phyloP scores from a whole-genome alignment of 2,888 invertebrate species.

The Pachycephus smyrnensis region DNA sequence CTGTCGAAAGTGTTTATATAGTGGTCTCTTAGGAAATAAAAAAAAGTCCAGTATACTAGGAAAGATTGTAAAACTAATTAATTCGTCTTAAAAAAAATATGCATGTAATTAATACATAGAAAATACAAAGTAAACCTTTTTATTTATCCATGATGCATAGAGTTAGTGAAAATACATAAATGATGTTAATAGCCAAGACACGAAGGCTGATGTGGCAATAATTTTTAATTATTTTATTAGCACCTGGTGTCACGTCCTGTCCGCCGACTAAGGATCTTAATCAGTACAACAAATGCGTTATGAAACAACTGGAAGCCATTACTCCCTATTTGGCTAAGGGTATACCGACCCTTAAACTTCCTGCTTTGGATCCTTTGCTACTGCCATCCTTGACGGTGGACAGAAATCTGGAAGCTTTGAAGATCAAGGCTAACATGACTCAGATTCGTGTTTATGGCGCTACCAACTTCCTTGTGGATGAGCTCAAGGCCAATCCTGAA shows the following conservation, averaged over 20 bases:
- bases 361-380: constrained; percentile 78
- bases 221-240: constrained; percentile 36
- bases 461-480: constrained; percentile 74
- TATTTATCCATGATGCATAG: background rate
- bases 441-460: constrained; percentile 77
- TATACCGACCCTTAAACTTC: constrained; percentile 78
- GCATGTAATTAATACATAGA: background rate
- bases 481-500: constrained; percentile 66
- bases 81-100: background rate
- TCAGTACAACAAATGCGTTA: constrained; percentile 70
- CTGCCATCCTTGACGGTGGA: constrained; percentile 79
- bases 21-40: background rate
- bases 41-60: background rate
- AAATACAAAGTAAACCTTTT: background rate
- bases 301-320: constrained; percentile 73
- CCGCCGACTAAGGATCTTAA: constrained; percentile 39
- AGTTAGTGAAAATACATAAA: background rate
- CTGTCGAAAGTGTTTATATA: background rate
- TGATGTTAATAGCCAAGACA: background rate
- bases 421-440: constrained; percentile 77
- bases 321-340: constrained; percentile 74
- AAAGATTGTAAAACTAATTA: background rate
- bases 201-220: background rate
- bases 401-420: constrained; percentile 77
- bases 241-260: constrained; percentile 55